Percentiles rank a stretch among this genome's conserved stretches.
Conservation (phyloP, 2,113 vertebrate species). For the Motacilla tschutschensis region DNA sequence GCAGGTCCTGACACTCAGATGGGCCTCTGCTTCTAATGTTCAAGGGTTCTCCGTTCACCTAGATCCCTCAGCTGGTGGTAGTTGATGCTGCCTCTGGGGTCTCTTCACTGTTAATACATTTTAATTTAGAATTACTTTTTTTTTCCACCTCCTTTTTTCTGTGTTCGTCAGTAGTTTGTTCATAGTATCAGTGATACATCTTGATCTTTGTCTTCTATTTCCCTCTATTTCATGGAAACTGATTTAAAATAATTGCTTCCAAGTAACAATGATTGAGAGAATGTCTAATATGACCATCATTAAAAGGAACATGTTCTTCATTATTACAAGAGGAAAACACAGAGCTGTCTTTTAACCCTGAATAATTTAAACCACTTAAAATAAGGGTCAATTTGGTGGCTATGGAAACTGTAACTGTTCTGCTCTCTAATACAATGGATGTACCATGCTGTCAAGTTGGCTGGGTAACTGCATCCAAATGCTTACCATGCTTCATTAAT, state of each 20-base stretch:
- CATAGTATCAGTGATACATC: not conserved
- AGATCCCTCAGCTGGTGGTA: not conserved
- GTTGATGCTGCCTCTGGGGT: not conserved
- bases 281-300: not conserved
- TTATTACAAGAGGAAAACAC: constrained; percentile 5
- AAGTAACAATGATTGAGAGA: not conserved
- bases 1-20: not conserved
- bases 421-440: not conserved
- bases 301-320: not conserved
- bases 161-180: not conserved
- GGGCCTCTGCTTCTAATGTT: not conserved
- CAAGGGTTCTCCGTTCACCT: not conserved
- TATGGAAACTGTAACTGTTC: constrained; percentile 37
- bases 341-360: not conserved
- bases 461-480: not conserved
- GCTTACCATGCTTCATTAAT: not conserved
- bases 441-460: not conserved
- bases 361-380: constrained; percentile 28
- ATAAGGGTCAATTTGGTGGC: constrained; percentile 22
- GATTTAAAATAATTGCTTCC: not conserved
- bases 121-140: not conserved
- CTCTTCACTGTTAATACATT: not conserved
- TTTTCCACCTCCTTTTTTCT: not conserved
- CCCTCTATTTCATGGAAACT: not conserved
- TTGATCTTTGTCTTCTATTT: not conserved